Evolutionary conservation across 1,140 invertebrate species (phyloP).

Genomic region (Himalopsyche phryganea): DNA sequence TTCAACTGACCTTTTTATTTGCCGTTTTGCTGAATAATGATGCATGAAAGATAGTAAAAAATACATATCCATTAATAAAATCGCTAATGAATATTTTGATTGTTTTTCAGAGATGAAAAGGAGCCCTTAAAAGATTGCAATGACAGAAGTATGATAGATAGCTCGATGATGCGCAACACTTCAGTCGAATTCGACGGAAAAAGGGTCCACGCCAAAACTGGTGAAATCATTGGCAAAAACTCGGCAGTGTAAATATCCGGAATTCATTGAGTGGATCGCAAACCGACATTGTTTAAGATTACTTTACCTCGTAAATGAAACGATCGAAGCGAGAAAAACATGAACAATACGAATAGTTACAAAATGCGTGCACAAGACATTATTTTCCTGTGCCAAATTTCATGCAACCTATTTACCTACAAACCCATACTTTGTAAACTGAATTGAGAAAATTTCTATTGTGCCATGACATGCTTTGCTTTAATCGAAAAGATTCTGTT

Average conservation of each 20-base stretch:
- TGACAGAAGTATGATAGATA: constrained; percentile 58
- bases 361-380: no score
- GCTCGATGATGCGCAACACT: constrained; percentile 66
- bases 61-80: no score
- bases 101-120: constrained; percentile 69
- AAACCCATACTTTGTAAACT: no score
- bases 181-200: constrained; percentile 77
- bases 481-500: no score
- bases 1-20: no score
- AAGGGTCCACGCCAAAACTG: constrained; percentile 73
- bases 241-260: constrained; percentile 67
- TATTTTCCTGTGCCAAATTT: no score
- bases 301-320: not conserved
- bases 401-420: no score
- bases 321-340: not conserved
- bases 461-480: no score
- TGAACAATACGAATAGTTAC: no score
- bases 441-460: no score
- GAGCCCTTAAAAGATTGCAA: constrained; percentile 68
- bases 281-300: not conserved
- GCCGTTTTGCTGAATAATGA: no score
- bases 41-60: no score
- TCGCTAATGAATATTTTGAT: not conserved
- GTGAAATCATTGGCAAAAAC: constrained; percentile 77
- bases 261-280: not conserved